These are phyloP conservation scores for Leptinotarsa defecta DNA, from an alignment of 1,140 invertebrate species.

Conservation along the genomic window DNA sequence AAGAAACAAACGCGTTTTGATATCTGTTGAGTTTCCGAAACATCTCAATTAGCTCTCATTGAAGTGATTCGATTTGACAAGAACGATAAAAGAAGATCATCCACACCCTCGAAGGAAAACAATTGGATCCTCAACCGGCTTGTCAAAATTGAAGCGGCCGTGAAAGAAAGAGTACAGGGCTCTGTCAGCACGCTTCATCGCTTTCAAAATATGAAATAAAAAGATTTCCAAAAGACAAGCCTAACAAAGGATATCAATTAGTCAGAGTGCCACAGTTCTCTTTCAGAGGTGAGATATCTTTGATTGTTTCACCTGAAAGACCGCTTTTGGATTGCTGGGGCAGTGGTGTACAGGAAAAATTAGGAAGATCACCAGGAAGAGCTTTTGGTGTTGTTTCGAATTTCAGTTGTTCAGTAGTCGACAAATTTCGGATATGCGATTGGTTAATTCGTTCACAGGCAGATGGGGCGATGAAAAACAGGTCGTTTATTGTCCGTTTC, in stretches of 20 bases:
- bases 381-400: no score
- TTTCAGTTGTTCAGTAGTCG: no score
- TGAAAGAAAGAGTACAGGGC: not conserved
- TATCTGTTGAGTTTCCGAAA: no score
- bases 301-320: not conserved
- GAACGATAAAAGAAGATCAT: not conserved
- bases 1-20: no score
- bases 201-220: not conserved
- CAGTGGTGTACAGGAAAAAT: not conserved
- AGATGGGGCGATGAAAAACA: no score
- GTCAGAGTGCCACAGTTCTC: conserved; percentile 4
- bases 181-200: not conserved
- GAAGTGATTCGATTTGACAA: no score
- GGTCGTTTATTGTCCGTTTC: no score
- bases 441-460: no score
- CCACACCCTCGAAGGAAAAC: not conserved
- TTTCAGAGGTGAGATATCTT: conserved; percentile 3
- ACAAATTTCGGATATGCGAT: no score
- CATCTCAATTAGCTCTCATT: no score
- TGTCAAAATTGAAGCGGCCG: conserved; percentile 7
- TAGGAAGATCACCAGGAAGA: no score
- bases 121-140: not conserved
- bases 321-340: not conserved
- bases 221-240: not conserved
- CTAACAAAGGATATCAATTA: conserved; percentile 13